Percentiles rank a stretch among this genome's conserved stretches.
Conservation (phyloP, 2,888 invertebrate species). For the Epinotia ramella region DNA sequence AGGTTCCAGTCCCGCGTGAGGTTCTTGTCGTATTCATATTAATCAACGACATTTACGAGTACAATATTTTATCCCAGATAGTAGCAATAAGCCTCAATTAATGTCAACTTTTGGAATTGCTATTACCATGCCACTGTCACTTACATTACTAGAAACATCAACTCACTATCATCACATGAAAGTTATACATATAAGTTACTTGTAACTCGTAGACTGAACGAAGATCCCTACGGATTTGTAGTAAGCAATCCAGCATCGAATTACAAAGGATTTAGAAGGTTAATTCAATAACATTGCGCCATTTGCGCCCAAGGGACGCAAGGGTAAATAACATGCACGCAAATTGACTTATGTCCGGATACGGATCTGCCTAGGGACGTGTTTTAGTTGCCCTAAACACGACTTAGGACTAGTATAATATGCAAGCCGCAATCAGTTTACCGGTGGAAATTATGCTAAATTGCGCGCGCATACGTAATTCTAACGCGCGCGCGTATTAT, state of each 20-base stretch:
- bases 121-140: no score
- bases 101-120: no score
- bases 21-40: no score
- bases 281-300: constrained; percentile 35
- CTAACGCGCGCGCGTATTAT: no score
- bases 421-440: constrained; percentile 1
- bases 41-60: no score
- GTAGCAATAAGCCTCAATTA: no score
- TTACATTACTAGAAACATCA: no score
- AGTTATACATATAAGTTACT: background rate
- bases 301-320: constrained; percentile 2
- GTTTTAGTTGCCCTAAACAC: background rate
- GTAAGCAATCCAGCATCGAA: constrained; percentile 8
- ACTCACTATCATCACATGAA: background rate
- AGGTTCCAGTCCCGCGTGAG: no score
- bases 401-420: constrained; percentile 8
- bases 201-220: background rate
- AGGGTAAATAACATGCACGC: constrained; percentile 32
- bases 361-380: constrained; percentile 6
- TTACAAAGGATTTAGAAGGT: constrained; percentile 31
- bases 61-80: no score
- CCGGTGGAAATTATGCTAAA: background rate
- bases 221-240: background rate
- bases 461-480: background rate
- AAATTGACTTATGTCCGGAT: constrained; percentile 26